Conservation (phyloP, 2,888 invertebrate species). For the Ochropleura leucogaster region DNA sequence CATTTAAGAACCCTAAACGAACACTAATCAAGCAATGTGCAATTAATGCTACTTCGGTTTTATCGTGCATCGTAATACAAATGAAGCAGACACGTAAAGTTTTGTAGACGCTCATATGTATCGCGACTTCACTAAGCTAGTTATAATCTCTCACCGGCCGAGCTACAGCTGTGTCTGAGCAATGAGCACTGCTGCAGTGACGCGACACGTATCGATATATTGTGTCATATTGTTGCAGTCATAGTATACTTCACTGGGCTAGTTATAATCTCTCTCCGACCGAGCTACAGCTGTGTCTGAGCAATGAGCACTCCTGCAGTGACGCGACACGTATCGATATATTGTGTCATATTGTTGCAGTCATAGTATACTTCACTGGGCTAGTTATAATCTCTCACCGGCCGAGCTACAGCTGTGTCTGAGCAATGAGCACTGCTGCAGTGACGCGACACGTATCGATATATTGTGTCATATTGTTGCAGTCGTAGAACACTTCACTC, state of each 20-base stretch:
- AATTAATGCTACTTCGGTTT: slow-evolving; percentile 5
- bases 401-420: slow-evolving; percentile 84
- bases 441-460: slow-evolving; percentile 60
- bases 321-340: slow-evolving; percentile 59
- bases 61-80: slow-evolving; percentile 8
- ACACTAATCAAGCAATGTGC: background rate
- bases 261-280: slow-evolving; percentile 84
- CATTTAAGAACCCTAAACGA: background rate
- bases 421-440: slow-evolving; percentile 77
- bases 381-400: slow-evolving; percentile 84
- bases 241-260: slow-evolving; percentile 75
- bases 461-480: slow-evolving; percentile 13
- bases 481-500: slow-evolving; percentile 68
- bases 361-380: slow-evolving; percentile 71
- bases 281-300: slow-evolving; percentile 86
- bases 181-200: slow-evolving; percentile 74
- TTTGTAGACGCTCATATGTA: slow-evolving; percentile 55
- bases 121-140: slow-evolving; percentile 77
- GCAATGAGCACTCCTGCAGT: slow-evolving; percentile 74
- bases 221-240: slow-evolving; percentile 10
- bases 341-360: slow-evolving; percentile 6
- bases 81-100: slow-evolving; percentile 43
- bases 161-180: slow-evolving; percentile 86
- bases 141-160: slow-evolving; percentile 83
- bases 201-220: slow-evolving; percentile 47